Percentiles rank a stretch among this genome's conserved stretches.
Evolutionary conservation across 1,140 invertebrate genomes (phyloP).

Genomic region (Hirudo medicinalis): DNA sequence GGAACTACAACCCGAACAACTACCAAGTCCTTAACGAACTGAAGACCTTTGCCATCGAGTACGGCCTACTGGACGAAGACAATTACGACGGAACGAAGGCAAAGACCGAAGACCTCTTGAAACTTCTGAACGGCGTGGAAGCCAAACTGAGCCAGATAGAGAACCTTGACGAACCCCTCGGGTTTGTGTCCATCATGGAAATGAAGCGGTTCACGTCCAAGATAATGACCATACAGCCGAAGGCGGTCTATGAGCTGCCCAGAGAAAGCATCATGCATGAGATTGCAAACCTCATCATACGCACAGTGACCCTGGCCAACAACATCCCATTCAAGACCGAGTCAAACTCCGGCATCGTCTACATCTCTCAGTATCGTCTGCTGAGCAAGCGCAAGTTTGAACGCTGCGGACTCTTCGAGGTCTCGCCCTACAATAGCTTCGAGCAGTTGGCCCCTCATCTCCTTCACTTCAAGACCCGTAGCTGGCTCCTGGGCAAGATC

Average conservation of each 20-base stretch:
- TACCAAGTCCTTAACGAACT: not conserved
- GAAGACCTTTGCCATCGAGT: not conserved
- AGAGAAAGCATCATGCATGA: conserved; percentile 3
- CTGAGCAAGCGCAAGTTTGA: not conserved
- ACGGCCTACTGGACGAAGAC: not conserved
- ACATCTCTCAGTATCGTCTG: not conserved
- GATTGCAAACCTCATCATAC: not conserved
- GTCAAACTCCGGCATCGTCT: not conserved
- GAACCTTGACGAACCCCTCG: not conserved
- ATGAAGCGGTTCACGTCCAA: not conserved
- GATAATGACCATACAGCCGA: not conserved
- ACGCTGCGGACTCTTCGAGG: not conserved
- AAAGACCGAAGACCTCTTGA: not conserved
- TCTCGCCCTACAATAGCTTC: not conserved
- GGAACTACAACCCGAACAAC: not conserved
- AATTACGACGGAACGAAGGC: not conserved
- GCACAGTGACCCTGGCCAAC: not conserved
- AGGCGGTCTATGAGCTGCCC: not conserved
- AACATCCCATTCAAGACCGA: not conserved
- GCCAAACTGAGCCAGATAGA: not conserved
- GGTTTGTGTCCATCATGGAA: not conserved
- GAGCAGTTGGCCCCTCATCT: not conserved
- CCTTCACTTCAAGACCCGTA: not conserved
- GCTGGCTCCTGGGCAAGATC: not conserved
- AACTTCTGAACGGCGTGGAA: not conserved